Base-by-base conservation (phyloP, 2,113 vertebrate genomes). In the Nothobranchius kuhntae region DNA sequence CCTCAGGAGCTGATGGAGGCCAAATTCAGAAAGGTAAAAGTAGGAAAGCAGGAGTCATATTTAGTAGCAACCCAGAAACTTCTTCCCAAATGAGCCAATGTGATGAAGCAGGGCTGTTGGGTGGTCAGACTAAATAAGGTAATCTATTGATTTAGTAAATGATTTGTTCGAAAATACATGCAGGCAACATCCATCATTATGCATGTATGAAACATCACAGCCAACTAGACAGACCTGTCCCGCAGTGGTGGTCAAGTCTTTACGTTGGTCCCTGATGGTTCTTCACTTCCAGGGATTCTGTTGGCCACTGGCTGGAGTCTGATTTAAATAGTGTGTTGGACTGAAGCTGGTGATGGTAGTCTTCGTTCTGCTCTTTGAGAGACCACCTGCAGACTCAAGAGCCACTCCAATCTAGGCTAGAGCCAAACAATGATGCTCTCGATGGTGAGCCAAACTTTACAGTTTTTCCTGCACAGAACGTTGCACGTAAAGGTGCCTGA, bases 1-100 rank as follows among this genome's bases (percentile, higher is more conserved):
- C 47, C 50, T 48, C 30, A 30, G 50, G 38, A 47, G 7, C 11
- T 8, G 51, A 40, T 26, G 13, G 26, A 71, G n/a, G 45, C 40
- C 35, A 56, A 44, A 42, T 48, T 59, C 38, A 38, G 21, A 26
- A 3, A 42, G 60, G 38, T 65, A 59, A 48, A 36, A 57, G 45
- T 56, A 15, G 38, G 50, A 53, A 65, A 24, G 45, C 42, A 11
- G 36, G 14, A 66, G 40, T 56, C 2, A 36, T 12, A 24, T 53
- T 52, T 44, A 59, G 12, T 13, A 46, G 9, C 0, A 6, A 0
- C 45, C 21, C 21, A 45, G 38, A 65, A 21, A 9, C 47, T 40
- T 50, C n/a, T 13, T 30, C 47, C 14, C 24, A n/a, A 24, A n/a
- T 45, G 13, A 53, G 30, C 30, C 30, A 47, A n/a, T 40, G 46